Base-by-base conservation (phyloP, 1,140 invertebrate species). In the silkworm (Bombyx mori) region DNA sequence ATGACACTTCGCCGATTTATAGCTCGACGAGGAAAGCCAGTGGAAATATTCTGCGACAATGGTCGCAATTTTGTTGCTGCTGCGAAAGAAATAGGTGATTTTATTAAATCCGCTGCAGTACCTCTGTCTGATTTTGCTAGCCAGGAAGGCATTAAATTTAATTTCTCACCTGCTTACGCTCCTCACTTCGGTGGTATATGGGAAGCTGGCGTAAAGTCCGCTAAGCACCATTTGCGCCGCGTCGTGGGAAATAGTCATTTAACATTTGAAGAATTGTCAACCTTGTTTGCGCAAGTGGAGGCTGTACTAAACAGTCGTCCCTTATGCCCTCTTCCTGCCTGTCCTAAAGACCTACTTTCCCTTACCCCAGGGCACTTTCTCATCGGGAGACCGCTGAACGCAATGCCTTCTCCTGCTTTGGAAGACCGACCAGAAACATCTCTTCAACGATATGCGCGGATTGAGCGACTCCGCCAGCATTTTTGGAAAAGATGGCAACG, bases 211-310 rank as follows among this genome's bases (percentile, higher is more conserved):
- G 59, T 69, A 12, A 69, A 64, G 48, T 60, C 59, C 5, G 55
- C 57, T 10, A 69, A 69, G 46, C 54, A 61, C 47, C 68, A 70
- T 47, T 8, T 70, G 8, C 42, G 42, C 55, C 51, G 62, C 10
- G 57, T 64, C 1, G 49, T 75, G 18, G 68, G 63, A 7, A 61
- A 75, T 45, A 50, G 60, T 1, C 55, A 63, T 50, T 52, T 69
- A 44, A 73, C 66, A 7, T 75, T 56, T 58, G 62, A 70, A 42
- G 67, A 68, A 62, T 48, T 71, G 7, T 49, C 53, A 12, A 71
- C 66, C n/a, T 45, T 71, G 18, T 65, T 73, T 49, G 52, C 48
- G 12, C 63, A 71, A 63, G 58, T 73, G 12, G 69, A 76, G 55
- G 69, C 68, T 9, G 54, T 67, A 18, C 54, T 67, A 2, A 65